Evolutionary conservation across 2,797 vertebrate genomes (phyloP).

Genomic region (Premnoplex brunnescens): DNA sequence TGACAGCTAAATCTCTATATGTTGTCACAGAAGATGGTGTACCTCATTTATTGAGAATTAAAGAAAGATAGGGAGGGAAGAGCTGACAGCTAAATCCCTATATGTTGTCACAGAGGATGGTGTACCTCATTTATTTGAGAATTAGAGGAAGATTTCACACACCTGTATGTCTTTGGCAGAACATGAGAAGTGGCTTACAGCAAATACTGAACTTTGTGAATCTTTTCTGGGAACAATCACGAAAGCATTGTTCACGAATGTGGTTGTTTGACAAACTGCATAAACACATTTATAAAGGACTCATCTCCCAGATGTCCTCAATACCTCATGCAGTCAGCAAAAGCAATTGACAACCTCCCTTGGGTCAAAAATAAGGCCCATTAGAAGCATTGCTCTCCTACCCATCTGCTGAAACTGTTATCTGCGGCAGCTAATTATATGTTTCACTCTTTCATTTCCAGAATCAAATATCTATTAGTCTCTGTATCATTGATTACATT

Average conservation of each 20-base stretch:
- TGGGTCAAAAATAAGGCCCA: slow-evolving; percentile 1
- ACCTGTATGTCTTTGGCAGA: neutral
- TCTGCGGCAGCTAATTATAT: neutral
- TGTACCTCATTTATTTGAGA: neutral
- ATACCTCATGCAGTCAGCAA: neutral
- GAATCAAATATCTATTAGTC: neutral
- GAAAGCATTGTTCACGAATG: neutral
- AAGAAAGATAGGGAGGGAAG: neutral
- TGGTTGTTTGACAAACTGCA: neutral
- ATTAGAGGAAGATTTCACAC: neutral
- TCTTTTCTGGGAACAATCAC: neutral
- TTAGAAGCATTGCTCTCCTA: slow-evolving; percentile 3
- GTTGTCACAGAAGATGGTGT: neutral
- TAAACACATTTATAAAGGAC: neutral
- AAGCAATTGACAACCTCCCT: neutral
- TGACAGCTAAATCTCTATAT: neutral
- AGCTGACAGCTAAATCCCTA: neutral
- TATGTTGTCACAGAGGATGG: neutral
- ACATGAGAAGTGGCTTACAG: neutral
- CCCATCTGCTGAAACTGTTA: slow-evolving; percentile 37
- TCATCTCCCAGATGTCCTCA: slow-evolving; percentile 25
- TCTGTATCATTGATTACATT: neutral
- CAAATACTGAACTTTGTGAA: neutral
- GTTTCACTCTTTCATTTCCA: slow-evolving; percentile 12
- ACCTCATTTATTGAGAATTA: neutral